Evolutionary conservation across 2,888 invertebrate genomes (phyloP), one percentile per base, ranked within the genome.

Genomic region (Minunthozetes semirufus): DNA sequence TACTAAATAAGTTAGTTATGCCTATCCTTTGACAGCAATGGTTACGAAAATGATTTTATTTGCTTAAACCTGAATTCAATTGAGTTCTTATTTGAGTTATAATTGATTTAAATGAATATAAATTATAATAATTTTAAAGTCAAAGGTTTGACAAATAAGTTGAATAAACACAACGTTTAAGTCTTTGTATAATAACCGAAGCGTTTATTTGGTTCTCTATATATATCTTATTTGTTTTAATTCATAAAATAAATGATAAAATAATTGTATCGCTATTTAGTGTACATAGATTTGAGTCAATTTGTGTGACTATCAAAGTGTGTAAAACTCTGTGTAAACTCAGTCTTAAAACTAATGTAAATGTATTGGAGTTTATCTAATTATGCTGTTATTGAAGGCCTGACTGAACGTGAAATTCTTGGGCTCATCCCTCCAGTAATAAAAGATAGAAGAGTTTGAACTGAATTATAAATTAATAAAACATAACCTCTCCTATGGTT

Each of bases 391-490:
- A 53, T 53, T 53, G 63, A 38, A 66, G 63, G 63, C 22, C 38
- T 66, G 38, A 38, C 19, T 66, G 38, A 2, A 19, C 63, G 38
- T 66, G 19, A 66, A 8, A 66, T 66, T 66, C 38, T 66, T 66
- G 6, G 33, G n/a, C n/a, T 38, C 38, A 66, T 66, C 63, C 63
- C 63, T 66, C 3, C 15, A 66, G 63, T 33, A 38, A 33, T 19
- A 66, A 66, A 38, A 38, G 38, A 33, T 9, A 33, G 38, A 27
- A 17, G 33, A 33, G 33, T 66, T 38, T 66, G 38, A 33, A 38
- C 38, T 66, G 63, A 66, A 66, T 66, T 66, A 2, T 17, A 17
- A 66, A 66, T 66, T 66, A 66, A 38, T 66, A 66, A 27, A 61
- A 61, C 17, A 25, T 50, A 22, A 25, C 56, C 25, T 56, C 56